These are phyloP conservation scores for Megathymus violae DNA, from an alignment of 1,140 invertebrate species.

Conservation along the genomic window DNA sequence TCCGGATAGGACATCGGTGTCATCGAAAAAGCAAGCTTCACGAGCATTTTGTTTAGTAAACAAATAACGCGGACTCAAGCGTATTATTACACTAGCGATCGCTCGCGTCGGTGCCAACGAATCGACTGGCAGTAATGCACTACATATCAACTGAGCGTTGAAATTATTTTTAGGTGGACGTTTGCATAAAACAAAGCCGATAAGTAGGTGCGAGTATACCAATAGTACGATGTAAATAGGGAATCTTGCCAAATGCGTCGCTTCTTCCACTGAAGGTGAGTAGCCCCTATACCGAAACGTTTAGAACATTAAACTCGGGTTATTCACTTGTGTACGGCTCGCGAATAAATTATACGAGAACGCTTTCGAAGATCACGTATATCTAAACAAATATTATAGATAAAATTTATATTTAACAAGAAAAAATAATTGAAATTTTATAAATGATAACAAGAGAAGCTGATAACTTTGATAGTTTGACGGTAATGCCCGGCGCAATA, in stretches of 20 bases:
- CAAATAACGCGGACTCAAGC: slow-evolving; percentile 23
- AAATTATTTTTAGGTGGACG: slow-evolving; percentile 49
- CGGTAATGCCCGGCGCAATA: not conserved
- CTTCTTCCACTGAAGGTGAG: slow-evolving; percentile 29
- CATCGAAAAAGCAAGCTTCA: slow-evolving; percentile 60
- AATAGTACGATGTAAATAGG: slow-evolving; percentile 42
- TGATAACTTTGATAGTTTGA: not conserved
- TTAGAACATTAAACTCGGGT: not conserved
- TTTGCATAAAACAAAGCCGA: slow-evolving; percentile 42
- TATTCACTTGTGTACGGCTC: not conserved
- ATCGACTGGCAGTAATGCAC: slow-evolving; percentile 49
- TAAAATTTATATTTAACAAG: not conserved
- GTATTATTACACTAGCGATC: slow-evolving; percentile 47
- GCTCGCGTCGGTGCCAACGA: slow-evolving; percentile 40
- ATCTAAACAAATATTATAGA: not conserved
- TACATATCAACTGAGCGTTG: slow-evolving; percentile 36
- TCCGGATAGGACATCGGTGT: slow-evolving; percentile 54
- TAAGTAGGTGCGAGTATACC: slow-evolving; percentile 35
- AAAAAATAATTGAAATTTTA: not conserved
- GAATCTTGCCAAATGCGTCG: slow-evolving; percentile 48
- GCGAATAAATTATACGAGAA: not conserved
- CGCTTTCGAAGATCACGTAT: slow-evolving; percentile 2
- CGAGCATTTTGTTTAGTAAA: slow-evolving; percentile 53
- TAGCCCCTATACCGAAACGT: slow-evolving; percentile 9
- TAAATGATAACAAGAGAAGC: not conserved